A percentile compares a stretch with the other conserved stretches of the same genome.
These are phyloP conservation scores for Onthophagus taurus DNA, from an alignment of 1,140 invertebrate genomes.

Conservation along the genomic window DNA sequence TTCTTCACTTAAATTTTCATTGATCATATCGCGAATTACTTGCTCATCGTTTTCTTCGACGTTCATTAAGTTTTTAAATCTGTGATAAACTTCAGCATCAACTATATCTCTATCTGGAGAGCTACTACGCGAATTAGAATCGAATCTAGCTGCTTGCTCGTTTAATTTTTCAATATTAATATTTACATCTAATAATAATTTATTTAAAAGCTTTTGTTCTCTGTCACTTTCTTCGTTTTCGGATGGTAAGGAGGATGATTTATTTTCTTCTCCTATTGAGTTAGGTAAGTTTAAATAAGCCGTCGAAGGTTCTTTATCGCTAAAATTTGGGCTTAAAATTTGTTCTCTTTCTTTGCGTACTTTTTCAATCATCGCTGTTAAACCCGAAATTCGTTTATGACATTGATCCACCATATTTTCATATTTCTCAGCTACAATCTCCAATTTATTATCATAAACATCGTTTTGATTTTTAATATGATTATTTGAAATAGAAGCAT, in stretches of 20 bases:
- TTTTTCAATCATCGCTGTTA: slow-evolving; percentile 45
- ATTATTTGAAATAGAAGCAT: slow-evolving; percentile 7
- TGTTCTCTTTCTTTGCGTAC: slow-evolving; percentile 43
- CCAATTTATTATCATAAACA: too few species aligned
- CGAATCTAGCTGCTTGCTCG: too few species aligned
- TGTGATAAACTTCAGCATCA: too few species aligned
- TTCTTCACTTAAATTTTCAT: neutral
- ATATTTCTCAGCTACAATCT: slow-evolving; percentile 22
- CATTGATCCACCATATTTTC: slow-evolving; percentile 44
- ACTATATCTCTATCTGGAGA: slow-evolving; percentile 15
- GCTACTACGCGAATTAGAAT: too few species aligned
- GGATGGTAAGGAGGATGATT: too few species aligned
- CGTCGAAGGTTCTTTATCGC: slow-evolving; percentile 20
- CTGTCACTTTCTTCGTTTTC: slow-evolving; percentile 7
- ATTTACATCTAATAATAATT: too few species aligned
- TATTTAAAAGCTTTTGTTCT: neutral
- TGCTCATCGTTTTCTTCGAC: neutral
- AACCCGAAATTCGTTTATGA: slow-evolving; percentile 42
- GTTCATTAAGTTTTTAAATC: slow-evolving; percentile 14
- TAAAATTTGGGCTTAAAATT: slow-evolving; percentile 15
- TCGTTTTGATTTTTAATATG: neutral
- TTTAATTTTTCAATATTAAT: too few species aligned
- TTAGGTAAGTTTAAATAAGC: slow-evolving; percentile 29
- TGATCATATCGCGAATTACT: neutral
- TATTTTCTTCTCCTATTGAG: slow-evolving; percentile 4